Evolutionary conservation across 2,888 invertebrate species (phyloP).

Genomic region (Seira musarum): DNA sequence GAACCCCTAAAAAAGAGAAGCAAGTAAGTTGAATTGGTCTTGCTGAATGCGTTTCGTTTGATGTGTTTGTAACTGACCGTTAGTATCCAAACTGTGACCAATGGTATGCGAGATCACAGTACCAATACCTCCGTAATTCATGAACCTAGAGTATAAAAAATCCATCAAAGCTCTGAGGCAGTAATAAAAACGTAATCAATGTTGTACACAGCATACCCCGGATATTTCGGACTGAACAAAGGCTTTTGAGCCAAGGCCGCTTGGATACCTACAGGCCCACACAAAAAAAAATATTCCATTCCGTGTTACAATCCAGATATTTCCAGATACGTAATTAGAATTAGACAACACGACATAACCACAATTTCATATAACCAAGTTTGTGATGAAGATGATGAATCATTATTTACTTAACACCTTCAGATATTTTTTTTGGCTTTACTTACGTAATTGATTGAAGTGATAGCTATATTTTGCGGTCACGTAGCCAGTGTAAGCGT

Average conservation of each 20-base stretch:
- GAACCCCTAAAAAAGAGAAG: slow-evolving; percentile 43
- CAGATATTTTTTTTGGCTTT: background rate
- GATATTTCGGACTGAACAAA: slow-evolving; percentile 44
- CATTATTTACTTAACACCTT: no score
- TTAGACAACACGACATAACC: no score
- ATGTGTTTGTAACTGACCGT: no score
- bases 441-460: slow-evolving; percentile 47
- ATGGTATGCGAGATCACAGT: slow-evolving; percentile 36
- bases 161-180: no score
- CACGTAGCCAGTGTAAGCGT: slow-evolving; percentile 46
- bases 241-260: slow-evolving; percentile 49
- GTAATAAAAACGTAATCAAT: background rate
- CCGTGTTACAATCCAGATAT: no score
- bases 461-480: slow-evolving; percentile 39
- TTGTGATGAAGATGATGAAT: no score
- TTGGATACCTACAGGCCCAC: slow-evolving; percentile 33
- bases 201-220: slow-evolving; percentile 29
- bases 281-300: background rate
- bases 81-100: slow-evolving; percentile 47
- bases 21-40: no score
- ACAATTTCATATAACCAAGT: no score
- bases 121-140: slow-evolving; percentile 52
- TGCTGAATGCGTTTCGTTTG: background rate
- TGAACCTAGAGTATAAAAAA: slow-evolving; percentile 31
- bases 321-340: no score